Evolutionary conservation across 1,140 invertebrate genomes (phyloP), one percentile per base, ranked within the genome.

Genomic region (Probaryconus sp.): DNA sequence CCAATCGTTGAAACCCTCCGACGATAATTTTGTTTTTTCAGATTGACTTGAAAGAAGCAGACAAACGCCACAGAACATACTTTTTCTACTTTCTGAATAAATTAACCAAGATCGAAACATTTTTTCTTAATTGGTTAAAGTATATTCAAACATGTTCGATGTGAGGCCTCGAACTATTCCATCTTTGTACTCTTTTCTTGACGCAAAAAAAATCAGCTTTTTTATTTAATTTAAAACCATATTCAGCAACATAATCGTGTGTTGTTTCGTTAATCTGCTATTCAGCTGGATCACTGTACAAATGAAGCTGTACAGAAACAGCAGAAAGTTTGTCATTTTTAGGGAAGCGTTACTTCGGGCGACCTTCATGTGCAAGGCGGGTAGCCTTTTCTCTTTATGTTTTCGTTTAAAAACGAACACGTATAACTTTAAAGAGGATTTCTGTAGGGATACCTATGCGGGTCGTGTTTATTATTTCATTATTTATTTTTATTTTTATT

Each of bases 51-150:
- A 1, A 48, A 61, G 48, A 0, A 63, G 11, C 6, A 63, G 37
- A 35, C 47, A 63, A 40, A 33, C 5, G 1, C 47, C 45, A 42
- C 45, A 51, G 33, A 63, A 51, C 1, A 63, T 35, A 14, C 37
- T 38, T 28, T 9, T 11, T 18, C 17, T 48, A 3, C 33, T 38
- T 17, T 61, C n/a, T 1, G 56, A 50, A 48, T 48, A 60, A 4
- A 31, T 11, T 18, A 55, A 31, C 37, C 51, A 55, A 4, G 14
- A 2, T 4, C 37, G 13, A n/a, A 4, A 10, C 2, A 42, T 35
- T 45, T 58, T 45, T n/a, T 58, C 40, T 6, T 13, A 24, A n/a
- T 55, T 55, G 1, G 10, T 6, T 18, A 55, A 26, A n/a, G 16
- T 13, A 13, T 16, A n/a, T 7, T 30, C 37, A 31, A 55, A 55